Percentiles rank a stretch among this genome's conserved stretches.
phyloP scores from a whole-genome alignment of 2,113 vertebrate species.

The Terrapene triunguis region DNA sequence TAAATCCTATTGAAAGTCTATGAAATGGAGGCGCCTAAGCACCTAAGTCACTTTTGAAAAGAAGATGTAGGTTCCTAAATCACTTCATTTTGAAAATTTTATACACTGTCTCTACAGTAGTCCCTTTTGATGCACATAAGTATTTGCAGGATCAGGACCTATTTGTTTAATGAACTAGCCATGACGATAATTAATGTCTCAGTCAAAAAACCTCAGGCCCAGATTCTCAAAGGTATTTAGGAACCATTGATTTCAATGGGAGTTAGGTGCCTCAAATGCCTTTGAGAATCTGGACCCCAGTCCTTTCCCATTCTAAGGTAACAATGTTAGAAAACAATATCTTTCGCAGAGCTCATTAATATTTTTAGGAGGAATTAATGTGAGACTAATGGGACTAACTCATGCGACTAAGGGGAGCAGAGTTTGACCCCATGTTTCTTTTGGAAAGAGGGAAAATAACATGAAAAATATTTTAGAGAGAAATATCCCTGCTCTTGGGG shows the following conservation, averaged over 20 bases:
- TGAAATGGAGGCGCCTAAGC: background rate
- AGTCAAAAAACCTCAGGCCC: background rate
- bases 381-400: background rate
- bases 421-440: background rate
- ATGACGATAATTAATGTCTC: slow-evolving; percentile 59
- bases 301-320: background rate
- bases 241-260: too few species aligned
- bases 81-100: slow-evolving; percentile 47
- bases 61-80: slow-evolving; percentile 56
- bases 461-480: slow-evolving; percentile 20
- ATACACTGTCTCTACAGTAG: background rate
- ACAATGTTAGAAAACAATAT: too few species aligned
- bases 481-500: background rate
- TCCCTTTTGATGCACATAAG: slow-evolving; percentile 29
- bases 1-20: slow-evolving; percentile 48
- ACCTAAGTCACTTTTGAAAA: slow-evolving; percentile 52
- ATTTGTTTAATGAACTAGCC: background rate
- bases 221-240: too few species aligned
- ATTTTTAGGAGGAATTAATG: background rate
- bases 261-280: too few species aligned
- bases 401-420: background rate
- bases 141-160: background rate
- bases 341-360: too few species aligned
- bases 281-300: too few species aligned
- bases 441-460: background rate